Percentiles rank a stretch among this genome's conserved stretches.
Evolutionary conservation across 2,888 invertebrate genomes (phyloP).

Genomic region (Patella caerulea): DNA sequence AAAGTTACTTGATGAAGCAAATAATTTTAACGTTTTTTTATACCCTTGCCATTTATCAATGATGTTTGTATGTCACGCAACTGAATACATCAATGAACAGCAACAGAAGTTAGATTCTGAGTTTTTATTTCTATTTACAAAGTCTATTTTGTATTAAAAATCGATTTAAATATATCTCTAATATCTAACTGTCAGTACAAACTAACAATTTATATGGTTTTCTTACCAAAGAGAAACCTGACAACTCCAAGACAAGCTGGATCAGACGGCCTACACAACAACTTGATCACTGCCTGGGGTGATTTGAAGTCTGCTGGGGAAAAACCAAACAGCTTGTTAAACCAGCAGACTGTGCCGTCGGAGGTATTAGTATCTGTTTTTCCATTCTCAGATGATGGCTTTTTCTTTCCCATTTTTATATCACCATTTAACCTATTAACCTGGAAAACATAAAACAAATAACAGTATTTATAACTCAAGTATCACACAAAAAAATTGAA

Average conservation of each 20-base stretch:
- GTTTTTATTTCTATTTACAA: background rate
- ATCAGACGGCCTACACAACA: conserved; percentile 78
- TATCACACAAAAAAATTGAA: background rate
- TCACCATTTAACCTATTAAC: background rate
- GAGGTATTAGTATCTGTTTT: background rate
- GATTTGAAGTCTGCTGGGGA: conserved; percentile 39
- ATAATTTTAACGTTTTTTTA: background rate
- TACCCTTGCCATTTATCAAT: background rate
- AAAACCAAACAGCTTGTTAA: conserved; percentile 50
- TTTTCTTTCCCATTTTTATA: background rate
- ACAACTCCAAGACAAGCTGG: conserved; percentile 83
- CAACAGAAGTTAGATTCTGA: background rate
- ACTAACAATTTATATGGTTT: background rate
- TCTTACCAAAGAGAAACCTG: conserved; percentile 83
- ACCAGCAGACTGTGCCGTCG: background rate
- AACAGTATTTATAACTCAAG: background rate
- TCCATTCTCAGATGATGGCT: background rate
- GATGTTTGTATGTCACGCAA: no score
- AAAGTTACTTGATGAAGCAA: background rate
- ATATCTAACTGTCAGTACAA: background rate
- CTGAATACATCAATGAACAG: no score
- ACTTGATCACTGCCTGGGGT: conserved; percentile 85
- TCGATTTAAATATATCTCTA: background rate
- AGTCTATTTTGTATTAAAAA: background rate
- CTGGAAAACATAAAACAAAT: background rate